Evolutionary conservation across 2,797 vertebrate genomes (phyloP), one percentile per base, ranked within the genome.

Genomic region (Rhynchotus rufescens): DNA sequence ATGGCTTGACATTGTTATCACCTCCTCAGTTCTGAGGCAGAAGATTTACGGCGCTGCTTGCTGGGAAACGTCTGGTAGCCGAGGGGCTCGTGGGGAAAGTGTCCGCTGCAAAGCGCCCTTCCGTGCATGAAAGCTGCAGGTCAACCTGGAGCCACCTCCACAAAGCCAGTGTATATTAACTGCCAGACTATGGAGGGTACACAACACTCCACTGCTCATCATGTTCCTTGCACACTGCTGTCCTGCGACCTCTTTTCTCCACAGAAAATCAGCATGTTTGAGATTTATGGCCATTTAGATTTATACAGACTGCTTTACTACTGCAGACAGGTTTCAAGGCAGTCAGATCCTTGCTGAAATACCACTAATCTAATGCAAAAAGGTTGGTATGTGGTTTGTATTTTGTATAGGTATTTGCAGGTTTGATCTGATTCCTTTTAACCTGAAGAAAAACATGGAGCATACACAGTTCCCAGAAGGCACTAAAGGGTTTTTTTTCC

Each of bases 1-100:
- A 83, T 62, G 28, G 56, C 72, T 86, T 93, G 76, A 73, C 79
- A 69, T 85, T 80, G 81, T 92, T 95, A 93, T 91, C 91, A 92
- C 56, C 59, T 87, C 66, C 25, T 83, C 60, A 52, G 60, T 84
- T 80, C 73, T 52, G 51, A 90, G 4, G 26, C 25, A 51, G 49
- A 92, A 92, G 78, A 93, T 96, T 92, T 94, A 94, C 23, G 60
- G 54, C 47, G 21, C 30, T 68, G 26, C 40, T 91, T 32, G 47
- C 84, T 90, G 91, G 88, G 79, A 87, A 92, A 85, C 9, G 62
- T 84, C 84, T 22, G 72, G 38, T 60, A 80, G 66, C 80, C 60
- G 56, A 49, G 34, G 17, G 66, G 68, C 34, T 69, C 2, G 2
- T 16, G 34, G 2, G 72, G 51, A 75, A 80, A 88, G 77, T 8